Base-by-base conservation (phyloP, 1,140 invertebrate genomes). In the Centruroides vittatus region DNA sequence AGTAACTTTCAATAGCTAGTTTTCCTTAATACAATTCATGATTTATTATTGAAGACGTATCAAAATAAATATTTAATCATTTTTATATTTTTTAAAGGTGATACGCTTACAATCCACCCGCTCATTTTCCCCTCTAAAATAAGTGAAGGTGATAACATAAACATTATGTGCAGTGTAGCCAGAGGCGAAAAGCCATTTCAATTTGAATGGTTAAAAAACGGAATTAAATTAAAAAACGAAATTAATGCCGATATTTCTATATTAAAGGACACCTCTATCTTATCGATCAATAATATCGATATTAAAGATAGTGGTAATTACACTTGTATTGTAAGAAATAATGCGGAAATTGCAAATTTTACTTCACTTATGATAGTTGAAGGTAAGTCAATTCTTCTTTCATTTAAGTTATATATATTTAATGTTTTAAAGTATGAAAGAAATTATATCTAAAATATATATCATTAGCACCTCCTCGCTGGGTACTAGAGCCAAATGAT, bases 291-390 rank as follows among this genome's bases (percentile, higher is more conserved):
- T 23, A 50, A 55, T 8, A 57, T 64, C 41, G 47, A 54, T 23
- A 3, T 46, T 7, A 41, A 61, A 13, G 41, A 61, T 48, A 48
- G 54, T 23, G 71, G 71, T 23, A 73, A 72, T 55, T 73, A 73
- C 49, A 71, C 71, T n/a, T 73, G 71, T 35, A 64, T 63, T 4
- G 71, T 66, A 5, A 57, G 61, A n/a, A 92, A 92, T 75, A 81
- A 86, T 46, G 88, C 88, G 35, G 87, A 88, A 48, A 79, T 81
- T 56, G 87, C 86, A 65, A 74, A 78, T 13, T 85, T 85, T 67
- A 82, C 84, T 5, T 83, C 87, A 0, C 4, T 52, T 0, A 46
- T 64, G 7, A 11, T 55, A 34, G 59, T 64, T 0, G 57, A 61
- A 61, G 63, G 63, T 64, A 61, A 50, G 49, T 47, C 23, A 23